Conservation (phyloP, 2,797 vertebrate species). For the Lindbergichthys nudifrons region DNA sequence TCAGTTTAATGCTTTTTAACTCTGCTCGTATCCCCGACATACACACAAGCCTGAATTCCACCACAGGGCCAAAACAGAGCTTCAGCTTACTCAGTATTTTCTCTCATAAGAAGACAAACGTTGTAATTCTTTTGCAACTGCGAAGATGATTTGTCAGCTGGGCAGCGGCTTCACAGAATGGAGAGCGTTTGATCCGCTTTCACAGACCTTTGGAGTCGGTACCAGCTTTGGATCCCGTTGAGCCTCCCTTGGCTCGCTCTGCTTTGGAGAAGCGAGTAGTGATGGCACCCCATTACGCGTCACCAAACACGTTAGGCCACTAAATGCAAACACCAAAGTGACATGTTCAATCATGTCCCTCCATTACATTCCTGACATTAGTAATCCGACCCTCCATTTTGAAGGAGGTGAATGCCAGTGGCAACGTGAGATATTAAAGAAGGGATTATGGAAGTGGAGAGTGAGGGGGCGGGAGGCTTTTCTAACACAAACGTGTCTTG, state of each 20-base stretch:
- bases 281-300: constrained; percentile 34
- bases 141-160: constrained; percentile 67
- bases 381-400: constrained; percentile 73
- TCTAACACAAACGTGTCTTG: constrained; percentile 66
- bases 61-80: constrained; percentile 37
- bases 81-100: constrained; percentile 53
- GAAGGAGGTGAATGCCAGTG: constrained; percentile 57
- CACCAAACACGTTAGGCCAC: constrained; percentile 50
- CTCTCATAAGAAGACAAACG: constrained; percentile 45
- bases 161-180: constrained; percentile 51
- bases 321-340: constrained; percentile 36
- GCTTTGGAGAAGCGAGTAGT: constrained; percentile 9
- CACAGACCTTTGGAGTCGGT: constrained; percentile 34
- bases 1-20: constrained; percentile 61
- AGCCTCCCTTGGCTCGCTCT: constrained; percentile 30
- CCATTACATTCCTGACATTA: constrained; percentile 60
- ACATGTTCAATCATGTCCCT: constrained; percentile 67
- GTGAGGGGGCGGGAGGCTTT: constrained; percentile 39
- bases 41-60: constrained; percentile 54
- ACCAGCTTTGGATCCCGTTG: constrained; percentile 46
- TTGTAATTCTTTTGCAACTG: constrained; percentile 53
- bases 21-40: constrained; percentile 49
- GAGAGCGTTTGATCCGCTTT: constrained; percentile 55
- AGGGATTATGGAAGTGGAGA: constrained; percentile 73
- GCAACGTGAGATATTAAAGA: constrained; percentile 74